These are phyloP conservation scores for Lathamus discolor DNA, from an alignment of 2,113 vertebrate genomes.

Conservation along the genomic window DNA sequence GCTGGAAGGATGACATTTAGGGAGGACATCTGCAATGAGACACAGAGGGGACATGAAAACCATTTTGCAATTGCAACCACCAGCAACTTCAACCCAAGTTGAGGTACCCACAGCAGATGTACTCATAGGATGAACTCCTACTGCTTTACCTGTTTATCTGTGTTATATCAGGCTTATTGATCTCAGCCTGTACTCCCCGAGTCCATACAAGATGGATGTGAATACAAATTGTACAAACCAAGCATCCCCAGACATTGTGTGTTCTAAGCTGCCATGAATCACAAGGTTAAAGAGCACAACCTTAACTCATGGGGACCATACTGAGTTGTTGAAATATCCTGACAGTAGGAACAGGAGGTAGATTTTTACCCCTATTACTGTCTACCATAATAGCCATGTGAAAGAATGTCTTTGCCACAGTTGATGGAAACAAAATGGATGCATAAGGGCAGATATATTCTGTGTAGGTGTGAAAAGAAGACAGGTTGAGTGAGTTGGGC, in stretches of 20 bases:
- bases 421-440: background rate
- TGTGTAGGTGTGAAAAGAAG: background rate
- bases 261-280: background rate
- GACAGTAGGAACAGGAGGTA: background rate
- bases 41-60: background rate
- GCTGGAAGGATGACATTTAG: background rate
- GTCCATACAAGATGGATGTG: background rate
- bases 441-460: background rate
- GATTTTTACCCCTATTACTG: background rate
- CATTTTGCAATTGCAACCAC: background rate
- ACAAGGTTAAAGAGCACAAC: background rate
- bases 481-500: background rate
- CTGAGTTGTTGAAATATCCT: background rate
- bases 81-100: background rate
- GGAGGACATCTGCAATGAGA: background rate
- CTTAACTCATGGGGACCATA: background rate
- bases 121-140: background rate
- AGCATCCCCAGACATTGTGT: fast-evolving
- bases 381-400: background rate
- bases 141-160: background rate
- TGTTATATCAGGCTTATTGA: background rate
- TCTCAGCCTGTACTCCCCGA: fast-evolving
- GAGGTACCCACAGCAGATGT: background rate
- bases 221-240: background rate
- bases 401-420: background rate